Evolutionary conservation across 2,888 invertebrate genomes (phyloP), one percentile per base, ranked within the genome.

Genomic region (Molanna angustata): DNA sequence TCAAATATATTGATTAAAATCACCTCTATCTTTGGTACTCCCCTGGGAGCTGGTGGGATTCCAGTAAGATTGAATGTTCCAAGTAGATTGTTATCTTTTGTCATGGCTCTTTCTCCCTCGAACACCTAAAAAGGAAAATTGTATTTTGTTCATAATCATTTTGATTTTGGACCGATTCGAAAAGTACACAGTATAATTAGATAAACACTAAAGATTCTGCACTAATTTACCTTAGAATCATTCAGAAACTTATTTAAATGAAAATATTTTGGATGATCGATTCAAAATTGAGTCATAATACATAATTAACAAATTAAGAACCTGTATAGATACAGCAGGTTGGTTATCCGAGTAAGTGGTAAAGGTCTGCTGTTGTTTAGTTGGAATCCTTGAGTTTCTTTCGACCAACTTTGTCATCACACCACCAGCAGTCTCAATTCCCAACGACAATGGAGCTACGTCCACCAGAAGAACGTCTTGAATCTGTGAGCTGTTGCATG

Each of bases 321-420:
- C 83, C 73, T 89, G 88, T 62, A 94, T 91, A 27, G 89, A 86
- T 0, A 94, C 93, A 33, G 89, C 90, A 16, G 90, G 87, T 67
- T 96, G 95, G 65, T 94, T 94, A 71, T 96, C 94, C 13, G 90
- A 78, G 67, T 94, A 94, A 0, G 95, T 96, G 2, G 94, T 91
- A 67, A 95, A 96, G 0, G 82, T 85, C 55, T 86, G 83, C 61
- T 86, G 87, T 62, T 89, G 86, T 59, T 87, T 87, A 63, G 83
- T 88, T 1, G 90, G 90, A 65, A 91, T 90, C 53, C 88, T 80
- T 0, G 86, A 80, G 64, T 91, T 91, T 61, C 92, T 80, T 65
- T 90, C 88, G 17, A 93, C 86, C n/a, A 93, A 73, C 56, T 86
- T 86, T 0, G 90, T 88, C 90, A 91, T 90, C 0, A 90, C 85